Evolutionary conservation across 2,113 vertebrate genomes (phyloP), one percentile per base, ranked within the genome.

Genomic region (Xiphias gladius): DNA sequence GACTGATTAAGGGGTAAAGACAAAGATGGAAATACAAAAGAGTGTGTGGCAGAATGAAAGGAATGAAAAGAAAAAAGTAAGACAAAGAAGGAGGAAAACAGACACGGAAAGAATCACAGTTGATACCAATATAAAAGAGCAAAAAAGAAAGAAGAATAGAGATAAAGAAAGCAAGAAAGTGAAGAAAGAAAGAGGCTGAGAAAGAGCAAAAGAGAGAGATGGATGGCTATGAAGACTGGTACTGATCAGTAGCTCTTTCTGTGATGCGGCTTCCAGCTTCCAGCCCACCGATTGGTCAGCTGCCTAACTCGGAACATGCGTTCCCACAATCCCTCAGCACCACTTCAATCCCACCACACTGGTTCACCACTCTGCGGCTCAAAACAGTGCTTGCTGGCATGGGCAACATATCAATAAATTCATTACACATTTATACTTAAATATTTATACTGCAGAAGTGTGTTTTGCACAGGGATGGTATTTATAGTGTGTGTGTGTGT

Each of bases 381-480:
- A 75, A 88, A 91, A 90, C 89, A 89, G 92, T 90, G 91, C 91
- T 91, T 93, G 90, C 94, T 93, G 92, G 93, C 94, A 94, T 80
- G 85, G 90, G 93, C 92, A 94, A 95, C 91, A 94, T 94, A 95
- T 95, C 95, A 95, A 94, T 95, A 96, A 93, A 95, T 95, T 95
- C 94, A 95, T 95, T 96, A 95, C 94, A 90, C 88, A 93, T 95
- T 95, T 95, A 94, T 95, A 94, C 92, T 94, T 92, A 94, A 95
- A 94, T 92, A 96, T 95, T 93, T 95, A 92, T 93, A 89, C 91
- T 91, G 86, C 85, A 89, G 89, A 86, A 83, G 91, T 91, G 92
- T 91, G 92, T 93, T 91, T 93, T 93, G 85, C 88, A 91, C 88
- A 91, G 82, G 73, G 84, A 88, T 79, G 85, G 83, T 91, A 93